These are phyloP conservation scores for Hippocampus zosterae DNA, from an alignment of 2,113 vertebrate species.

Conservation along the genomic window DNA sequence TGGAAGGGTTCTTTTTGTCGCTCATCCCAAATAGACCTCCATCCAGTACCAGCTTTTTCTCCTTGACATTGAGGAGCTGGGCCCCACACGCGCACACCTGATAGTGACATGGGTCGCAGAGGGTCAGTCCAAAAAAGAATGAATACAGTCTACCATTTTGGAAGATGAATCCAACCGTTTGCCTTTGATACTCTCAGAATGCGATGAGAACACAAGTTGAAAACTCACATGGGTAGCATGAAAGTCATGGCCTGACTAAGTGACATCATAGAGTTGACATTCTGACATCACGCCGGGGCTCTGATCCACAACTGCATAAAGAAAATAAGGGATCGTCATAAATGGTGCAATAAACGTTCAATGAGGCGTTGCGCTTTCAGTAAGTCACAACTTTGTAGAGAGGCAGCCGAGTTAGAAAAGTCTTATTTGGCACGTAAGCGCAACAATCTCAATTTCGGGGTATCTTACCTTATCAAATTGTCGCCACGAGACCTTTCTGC, in stretches of 20 bases:
- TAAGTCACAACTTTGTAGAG: too few relatives aligned
- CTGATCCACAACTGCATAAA: not conserved
- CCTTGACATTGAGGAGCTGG: constrained; percentile 1
- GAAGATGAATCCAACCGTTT: not conserved
- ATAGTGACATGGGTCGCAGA: not conserved
- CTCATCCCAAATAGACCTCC: constrained; percentile 9
- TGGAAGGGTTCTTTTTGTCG: not conserved
- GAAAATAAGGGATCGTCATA: not conserved
- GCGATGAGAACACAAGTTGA: not conserved
- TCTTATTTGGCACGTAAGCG: not conserved
- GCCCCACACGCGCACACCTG: not conserved
- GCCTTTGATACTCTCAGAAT: not conserved
- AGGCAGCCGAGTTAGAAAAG: not conserved
- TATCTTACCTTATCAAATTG: too few relatives aligned
- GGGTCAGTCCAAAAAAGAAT: not conserved
- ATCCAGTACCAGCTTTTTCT: constrained; percentile 7
- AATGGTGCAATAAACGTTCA: not conserved
- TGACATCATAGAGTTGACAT: constrained; percentile 3
- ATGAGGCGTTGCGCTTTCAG: not conserved
- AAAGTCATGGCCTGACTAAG: not conserved
- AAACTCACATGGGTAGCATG: not conserved
- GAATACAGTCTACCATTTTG: not conserved
- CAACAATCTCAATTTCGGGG: not conserved
- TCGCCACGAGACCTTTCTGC: not conserved
- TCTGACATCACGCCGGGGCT: constrained; percentile 1